Percentiles rank a stretch among this genome's conserved stretches.
Evolutionary conservation across 2,113 vertebrate genomes (phyloP).

Genomic region (Carassius carassius): DNA sequence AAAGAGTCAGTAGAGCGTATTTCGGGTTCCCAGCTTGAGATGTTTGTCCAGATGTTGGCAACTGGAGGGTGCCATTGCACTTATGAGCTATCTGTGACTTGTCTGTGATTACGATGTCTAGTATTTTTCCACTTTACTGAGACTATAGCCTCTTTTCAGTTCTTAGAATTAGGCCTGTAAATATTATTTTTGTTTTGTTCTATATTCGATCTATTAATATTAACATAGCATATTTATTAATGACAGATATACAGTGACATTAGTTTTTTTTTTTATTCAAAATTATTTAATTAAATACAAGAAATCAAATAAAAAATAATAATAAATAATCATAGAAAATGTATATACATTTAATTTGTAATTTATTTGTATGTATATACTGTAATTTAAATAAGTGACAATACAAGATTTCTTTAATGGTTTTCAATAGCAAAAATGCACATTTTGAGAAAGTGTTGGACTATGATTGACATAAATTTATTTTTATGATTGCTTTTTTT

Average conservation of each 20-base stretch:
- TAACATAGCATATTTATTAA: background rate
- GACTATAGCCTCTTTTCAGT: conserved; percentile 41
- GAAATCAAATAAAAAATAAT: too few species aligned
- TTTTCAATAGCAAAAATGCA: too few species aligned
- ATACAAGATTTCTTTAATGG: too few species aligned
- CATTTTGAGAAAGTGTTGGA: too few species aligned
- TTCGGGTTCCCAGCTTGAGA: conserved; percentile 30
- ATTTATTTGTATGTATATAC: too few species aligned
- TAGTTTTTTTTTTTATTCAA: too few species aligned
- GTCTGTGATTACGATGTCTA: background rate
- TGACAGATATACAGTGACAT: background rate
- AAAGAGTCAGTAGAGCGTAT: background rate
- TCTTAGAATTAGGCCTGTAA: background rate
- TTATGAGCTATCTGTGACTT: conserved; percentile 27
- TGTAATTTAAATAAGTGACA: too few species aligned
- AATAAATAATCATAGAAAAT: background rate
- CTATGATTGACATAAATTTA: too few species aligned
- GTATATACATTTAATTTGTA: background rate
- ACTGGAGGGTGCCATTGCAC: conserved; percentile 45
- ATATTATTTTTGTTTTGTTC: background rate
- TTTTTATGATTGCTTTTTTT: too few species aligned
- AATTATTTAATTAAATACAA: too few species aligned
- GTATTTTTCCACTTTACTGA: conserved; percentile 38
- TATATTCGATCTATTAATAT: background rate
- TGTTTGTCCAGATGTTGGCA: conserved; percentile 60